Conservation (phyloP, 1,140 invertebrate species). For the Manduca sexta region DNA sequence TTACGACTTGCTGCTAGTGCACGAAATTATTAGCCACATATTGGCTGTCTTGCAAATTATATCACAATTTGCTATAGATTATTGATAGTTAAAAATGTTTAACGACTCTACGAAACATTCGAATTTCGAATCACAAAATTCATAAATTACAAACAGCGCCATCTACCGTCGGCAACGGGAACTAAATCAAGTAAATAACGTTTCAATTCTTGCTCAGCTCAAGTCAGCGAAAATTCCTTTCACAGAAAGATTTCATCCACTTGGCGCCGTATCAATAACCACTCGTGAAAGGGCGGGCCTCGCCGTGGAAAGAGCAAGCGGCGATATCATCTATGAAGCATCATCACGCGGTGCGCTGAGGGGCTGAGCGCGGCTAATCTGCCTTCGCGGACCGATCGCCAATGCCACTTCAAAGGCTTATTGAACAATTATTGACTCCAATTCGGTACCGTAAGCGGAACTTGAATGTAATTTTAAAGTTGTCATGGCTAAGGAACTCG, state of each 20-base stretch:
- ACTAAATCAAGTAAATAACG: slow-evolving; percentile 1
- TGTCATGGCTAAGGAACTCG: too few relatives aligned
- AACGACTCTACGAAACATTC: too few relatives aligned
- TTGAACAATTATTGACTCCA: slow-evolving; percentile 1
- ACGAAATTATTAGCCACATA: too few relatives aligned
- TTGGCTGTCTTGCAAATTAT: too few relatives aligned
- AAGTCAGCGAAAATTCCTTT: slow-evolving; percentile 2
- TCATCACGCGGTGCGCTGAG: slow-evolving; percentile 21
- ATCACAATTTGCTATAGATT: too few relatives aligned
- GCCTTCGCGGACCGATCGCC: slow-evolving; percentile 31
- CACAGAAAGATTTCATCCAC: slow-evolving; percentile 31
- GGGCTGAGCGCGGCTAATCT: slow-evolving; percentile 43
- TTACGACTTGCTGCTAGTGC: too few relatives aligned
- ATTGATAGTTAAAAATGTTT: too few relatives aligned
- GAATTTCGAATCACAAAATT: too few relatives aligned
- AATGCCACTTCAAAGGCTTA: slow-evolving; percentile 26
- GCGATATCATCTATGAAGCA: slow-evolving; percentile 30
- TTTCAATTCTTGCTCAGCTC: slow-evolving; percentile 2
- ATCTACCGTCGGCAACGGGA: background rate
- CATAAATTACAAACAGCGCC: background rate
- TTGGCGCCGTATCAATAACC: slow-evolving; percentile 40
- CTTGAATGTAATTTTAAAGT: too few relatives aligned
- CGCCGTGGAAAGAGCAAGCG: slow-evolving; percentile 36
- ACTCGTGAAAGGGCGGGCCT: slow-evolving; percentile 23
- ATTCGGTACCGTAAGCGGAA: too few relatives aligned